phyloP scores from a whole-genome alignment of 2,888 invertebrate genomes.

The Corbicula japonica region DNA sequence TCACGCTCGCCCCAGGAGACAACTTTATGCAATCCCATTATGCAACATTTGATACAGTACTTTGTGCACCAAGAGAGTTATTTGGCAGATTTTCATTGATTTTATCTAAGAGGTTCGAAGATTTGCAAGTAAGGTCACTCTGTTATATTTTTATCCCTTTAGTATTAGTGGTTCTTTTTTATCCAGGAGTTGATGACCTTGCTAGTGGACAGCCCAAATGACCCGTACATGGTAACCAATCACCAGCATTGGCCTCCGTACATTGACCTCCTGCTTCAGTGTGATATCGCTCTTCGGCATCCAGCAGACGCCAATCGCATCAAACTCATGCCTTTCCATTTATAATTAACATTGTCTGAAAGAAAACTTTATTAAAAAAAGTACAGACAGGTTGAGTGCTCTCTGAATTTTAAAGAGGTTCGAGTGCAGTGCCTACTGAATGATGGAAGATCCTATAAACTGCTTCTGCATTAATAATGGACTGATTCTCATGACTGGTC shows the following conservation, averaged over 20 bases:
- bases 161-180: conserved; percentile 23
- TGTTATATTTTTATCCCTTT: too few relatives aligned
- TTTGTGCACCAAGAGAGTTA: not conserved
- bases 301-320: conserved; percentile 69
- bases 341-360: conserved; percentile 51
- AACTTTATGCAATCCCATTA: too few relatives aligned
- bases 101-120: not conserved
- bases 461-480: too few relatives aligned
- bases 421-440: too few relatives aligned
- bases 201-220: conserved; percentile 74
- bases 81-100: not conserved
- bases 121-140: too few relatives aligned
- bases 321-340: conserved; percentile 77
- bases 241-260: conserved; percentile 79
- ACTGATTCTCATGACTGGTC: too few relatives aligned
- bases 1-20: too few relatives aligned
- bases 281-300: conserved; percentile 73
- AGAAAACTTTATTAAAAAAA: not conserved
- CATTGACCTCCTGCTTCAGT: conserved; percentile 75
- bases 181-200: conserved; percentile 77
- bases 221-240: conserved; percentile 74
- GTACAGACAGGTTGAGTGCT: too few relatives aligned
- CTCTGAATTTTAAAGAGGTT: too few relatives aligned
- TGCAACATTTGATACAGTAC: too few relatives aligned
- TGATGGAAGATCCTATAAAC: too few relatives aligned